Conservation (phyloP, 2,113 vertebrate genomes). For the Lophius piscatorius region DNA sequence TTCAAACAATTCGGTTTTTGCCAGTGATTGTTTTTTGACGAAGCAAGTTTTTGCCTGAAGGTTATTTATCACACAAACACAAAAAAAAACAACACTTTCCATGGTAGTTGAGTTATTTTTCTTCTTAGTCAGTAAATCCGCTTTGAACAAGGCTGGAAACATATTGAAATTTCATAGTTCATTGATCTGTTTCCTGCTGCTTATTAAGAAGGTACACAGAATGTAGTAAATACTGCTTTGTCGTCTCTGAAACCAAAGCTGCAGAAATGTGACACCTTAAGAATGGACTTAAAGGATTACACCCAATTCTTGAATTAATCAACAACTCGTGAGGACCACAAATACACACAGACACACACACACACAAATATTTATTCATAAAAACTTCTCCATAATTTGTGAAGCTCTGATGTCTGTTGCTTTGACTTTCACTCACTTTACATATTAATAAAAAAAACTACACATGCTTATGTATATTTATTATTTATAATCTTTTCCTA, state of each 20-base stretch:
- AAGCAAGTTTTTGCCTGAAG: slow-evolving; percentile 3
- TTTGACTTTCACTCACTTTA: no score
- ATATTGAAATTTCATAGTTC: slow-evolving; percentile 9
- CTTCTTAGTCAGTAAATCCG: no score
- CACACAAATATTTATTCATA: no score
- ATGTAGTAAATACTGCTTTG: neutral
- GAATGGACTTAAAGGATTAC: slow-evolving; percentile 34
- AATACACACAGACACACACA: slow-evolving; percentile 11
- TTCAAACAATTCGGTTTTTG: slow-evolving; percentile 8
- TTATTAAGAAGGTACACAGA: neutral
- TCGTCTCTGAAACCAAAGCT: neutral
- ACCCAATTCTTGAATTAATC: slow-evolving; percentile 64
- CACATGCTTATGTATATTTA: no score
- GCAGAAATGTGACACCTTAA: slow-evolving; percentile 14
- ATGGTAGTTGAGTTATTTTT: neutral
- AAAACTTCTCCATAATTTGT: no score
- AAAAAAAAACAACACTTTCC: slow-evolving; percentile 17
- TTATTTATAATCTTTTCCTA: no score
- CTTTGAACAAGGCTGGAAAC: neutral
- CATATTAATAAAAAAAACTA: no score
- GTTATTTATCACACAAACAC: slow-evolving; percentile 20
- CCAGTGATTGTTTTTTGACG: slow-evolving; percentile 25
- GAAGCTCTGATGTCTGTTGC: no score
- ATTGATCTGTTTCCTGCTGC: slow-evolving; percentile 8
- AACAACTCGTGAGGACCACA: slow-evolving; percentile 48